These are phyloP conservation scores for Adineta ricciae DNA, from an alignment of 2,888 invertebrate genomes.

Conservation along the genomic window DNA sequence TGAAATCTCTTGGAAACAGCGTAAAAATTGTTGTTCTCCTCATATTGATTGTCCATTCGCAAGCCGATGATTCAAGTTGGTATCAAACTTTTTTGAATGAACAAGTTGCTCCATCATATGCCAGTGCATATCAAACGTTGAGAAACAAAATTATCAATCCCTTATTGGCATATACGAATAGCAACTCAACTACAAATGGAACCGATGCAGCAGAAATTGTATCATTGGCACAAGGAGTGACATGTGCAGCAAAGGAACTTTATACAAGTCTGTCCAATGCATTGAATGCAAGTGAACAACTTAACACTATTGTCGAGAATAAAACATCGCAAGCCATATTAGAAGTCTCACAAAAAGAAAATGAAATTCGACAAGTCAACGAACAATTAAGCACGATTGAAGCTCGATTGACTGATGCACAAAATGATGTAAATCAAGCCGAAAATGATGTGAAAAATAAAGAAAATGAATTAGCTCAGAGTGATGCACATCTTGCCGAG, in stretches of 20 bases:
- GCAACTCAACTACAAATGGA: neutral
- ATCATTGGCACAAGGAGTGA: neutral
- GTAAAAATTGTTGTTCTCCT: neutral
- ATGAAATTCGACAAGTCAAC: neutral
- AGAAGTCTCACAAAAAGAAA: neutral
- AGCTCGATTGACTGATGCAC: neutral
- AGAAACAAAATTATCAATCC: neutral
- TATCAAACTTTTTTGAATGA: neutral
- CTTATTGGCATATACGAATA: neutral
- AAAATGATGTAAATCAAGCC: neutral
- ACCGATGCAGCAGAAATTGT: neutral
- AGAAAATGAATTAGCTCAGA: neutral
- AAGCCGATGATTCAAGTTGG: neutral
- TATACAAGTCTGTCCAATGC: neutral
- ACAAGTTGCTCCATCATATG: neutral
- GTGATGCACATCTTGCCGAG: neutral
- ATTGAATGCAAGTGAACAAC: neutral
- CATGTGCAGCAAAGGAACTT: neutral
- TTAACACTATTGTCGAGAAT: neutral
- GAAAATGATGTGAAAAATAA: neutral
- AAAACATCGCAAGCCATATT: neutral
- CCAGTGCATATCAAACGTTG: neutral
- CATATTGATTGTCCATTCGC: neutral
- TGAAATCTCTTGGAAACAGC: neutral
- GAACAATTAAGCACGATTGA: neutral